Base-by-base conservation (phyloP, 2,888 invertebrate genomes). In the Pyrrhia umbra region DNA sequence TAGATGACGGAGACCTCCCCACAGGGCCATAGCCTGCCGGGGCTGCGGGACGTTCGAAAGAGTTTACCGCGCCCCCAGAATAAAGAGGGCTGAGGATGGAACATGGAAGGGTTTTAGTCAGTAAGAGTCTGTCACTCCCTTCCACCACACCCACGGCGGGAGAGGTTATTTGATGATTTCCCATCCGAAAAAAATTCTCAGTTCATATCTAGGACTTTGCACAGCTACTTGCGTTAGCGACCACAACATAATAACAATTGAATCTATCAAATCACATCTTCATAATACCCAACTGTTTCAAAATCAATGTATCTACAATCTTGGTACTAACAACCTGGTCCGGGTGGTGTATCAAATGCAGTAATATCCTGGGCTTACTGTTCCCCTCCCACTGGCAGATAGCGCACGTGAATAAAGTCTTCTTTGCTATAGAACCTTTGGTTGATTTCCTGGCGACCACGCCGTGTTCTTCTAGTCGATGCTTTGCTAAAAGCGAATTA, bases 291-390 rank as follows among this genome's bases (percentile, higher is more conserved):
- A 75, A 72, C 0, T 67, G 50, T 6, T 75, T 82, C 16, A 89
- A 64, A 0, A 87, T 65, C 1, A 75, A 77, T 0, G 92, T 66
- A 75, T 93, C 92, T 0, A 91, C 70, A 0, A 80, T 42, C 1
- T n/a, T 66, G 0, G 85, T 85, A 16, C 88, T 84, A 0, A 92
- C 85, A 0, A 25, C 40, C 34, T 93, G 93, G 0, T 83, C 79
- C 0, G 94, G 94, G 59, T 94, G 94, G 15, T 94, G 94, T 0
- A 94, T 90, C n/a, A 93, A 60, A 79, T 94, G 94, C 34, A 94
- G 49, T 3, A 93, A 62, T 0, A 92, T 88, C 37, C 85, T 84
- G 0, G 87, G 81, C 2, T 82, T 83, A 0, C 68, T 76, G 2
- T 70, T 84, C 0, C 88, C 88, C 0, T 70, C 67, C 92, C 92